Base-by-base conservation (phyloP, 2,888 invertebrate species). In the Sylvicola cinctus region DNA sequence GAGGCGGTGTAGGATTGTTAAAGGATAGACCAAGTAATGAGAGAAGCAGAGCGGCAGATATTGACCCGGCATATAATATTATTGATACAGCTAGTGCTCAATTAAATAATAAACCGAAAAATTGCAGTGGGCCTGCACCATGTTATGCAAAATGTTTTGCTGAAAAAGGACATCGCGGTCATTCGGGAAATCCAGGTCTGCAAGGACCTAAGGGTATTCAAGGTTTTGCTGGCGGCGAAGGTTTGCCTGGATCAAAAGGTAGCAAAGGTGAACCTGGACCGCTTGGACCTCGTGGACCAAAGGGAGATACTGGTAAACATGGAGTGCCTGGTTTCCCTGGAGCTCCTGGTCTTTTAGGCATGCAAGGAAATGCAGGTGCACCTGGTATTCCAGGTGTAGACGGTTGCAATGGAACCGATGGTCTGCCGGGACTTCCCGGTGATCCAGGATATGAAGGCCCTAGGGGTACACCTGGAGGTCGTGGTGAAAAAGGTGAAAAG, bases 361-460 rank as follows among this genome's bases (percentile, higher is more conserved):
- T 49, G 30, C 39, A 45, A 12, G 58, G 58, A 6, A 48, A 47
- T 36, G 57, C 8, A 1, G 83, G 90, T 33, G 48, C 64, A 1
- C 64, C 80, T n/a, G 91, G 91, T 44, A 61, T 70, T 29, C 74
- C 81, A 28, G 95, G 95, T 34, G 62, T 78, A 46, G 91, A 95
- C 51, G 96, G 95, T 8, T 96, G 95, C 51, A 93, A 95, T 49
- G 95, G 95, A 48, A 85, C 88, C 35, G 88, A 88, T 56, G 91
- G 91, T 42, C 58, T 67, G 29, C 66, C 76, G 28, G 93, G 91
- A 38, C 41, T 62, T 16, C 53, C 60, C 31, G 91, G 91, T 33
- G 50, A 61, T 1, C 61, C 66, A 39, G 88, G 88, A 37, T 62
- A 62, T 42, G 65, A 64, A 34, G 87, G 87, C 15, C 80, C 83